A percentile compares a stretch with the other conserved stretches of the same genome.
Conservation (phyloP, 2,113 vertebrate species). For the Notechis scutatus region DNA sequence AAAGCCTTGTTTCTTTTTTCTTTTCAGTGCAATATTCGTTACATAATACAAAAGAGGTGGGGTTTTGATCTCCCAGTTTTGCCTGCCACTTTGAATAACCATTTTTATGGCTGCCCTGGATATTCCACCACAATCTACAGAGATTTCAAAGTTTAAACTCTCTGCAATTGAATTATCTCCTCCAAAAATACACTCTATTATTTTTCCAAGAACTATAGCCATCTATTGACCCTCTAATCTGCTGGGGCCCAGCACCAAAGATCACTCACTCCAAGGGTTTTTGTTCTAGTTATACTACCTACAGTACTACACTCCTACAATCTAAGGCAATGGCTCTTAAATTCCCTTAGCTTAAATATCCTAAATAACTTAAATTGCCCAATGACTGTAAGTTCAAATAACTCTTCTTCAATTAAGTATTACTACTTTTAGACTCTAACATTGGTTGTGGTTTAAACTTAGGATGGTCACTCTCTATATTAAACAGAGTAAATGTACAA, state of each 20-base stretch:
- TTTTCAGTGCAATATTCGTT: not conserved
- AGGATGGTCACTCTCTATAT: not conserved
- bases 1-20: not conserved
- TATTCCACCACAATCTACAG: not conserved
- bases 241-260: not conserved
- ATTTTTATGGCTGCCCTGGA: not conserved
- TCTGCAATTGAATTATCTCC: not conserved
- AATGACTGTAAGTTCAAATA: not conserved
- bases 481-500: not conserved
- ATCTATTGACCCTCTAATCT: not conserved
- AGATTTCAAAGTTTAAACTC: not conserved
- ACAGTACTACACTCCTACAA: not conserved
- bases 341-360: not conserved
- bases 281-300: not conserved
- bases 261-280: not conserved
- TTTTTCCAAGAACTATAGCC: not conserved
- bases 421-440: not conserved
- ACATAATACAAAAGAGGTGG: not conserved
- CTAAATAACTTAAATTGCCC: not conserved
- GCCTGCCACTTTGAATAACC: not conserved
- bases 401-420: not conserved
- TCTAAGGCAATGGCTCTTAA: not conserved
- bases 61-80: not conserved
- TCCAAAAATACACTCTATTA: not conserved
- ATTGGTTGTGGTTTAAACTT: constrained; percentile 9